phyloP scores from a whole-genome alignment of 2,113 vertebrate species.

The Promerops cafer region DNA sequence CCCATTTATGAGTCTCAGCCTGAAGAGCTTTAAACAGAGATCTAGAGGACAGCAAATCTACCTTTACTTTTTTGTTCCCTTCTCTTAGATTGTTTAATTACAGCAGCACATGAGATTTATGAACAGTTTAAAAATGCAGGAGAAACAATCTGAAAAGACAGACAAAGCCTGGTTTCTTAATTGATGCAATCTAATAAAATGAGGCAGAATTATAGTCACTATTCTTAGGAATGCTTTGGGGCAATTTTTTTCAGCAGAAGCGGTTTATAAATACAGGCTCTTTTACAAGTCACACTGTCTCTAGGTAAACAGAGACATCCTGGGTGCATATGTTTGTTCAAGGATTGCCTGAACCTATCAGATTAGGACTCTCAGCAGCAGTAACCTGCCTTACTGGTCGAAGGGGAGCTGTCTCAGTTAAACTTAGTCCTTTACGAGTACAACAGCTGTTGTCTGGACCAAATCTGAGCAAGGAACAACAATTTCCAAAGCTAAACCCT shows the following conservation, averaged over 20 bases:
- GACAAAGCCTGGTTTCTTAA: slow-evolving; percentile 43
- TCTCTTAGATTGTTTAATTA: slow-evolving; percentile 6
- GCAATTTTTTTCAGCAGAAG: background rate
- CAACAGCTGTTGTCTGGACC: background rate
- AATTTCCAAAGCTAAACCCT: background rate
- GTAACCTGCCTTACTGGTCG: background rate
- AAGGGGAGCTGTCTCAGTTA: background rate
- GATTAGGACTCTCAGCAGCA: background rate
- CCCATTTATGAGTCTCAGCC: background rate
- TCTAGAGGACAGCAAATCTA: background rate
- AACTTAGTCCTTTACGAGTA: background rate
- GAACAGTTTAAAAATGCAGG: background rate
- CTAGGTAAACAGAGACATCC: slow-evolving; percentile 1
- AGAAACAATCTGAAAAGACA: slow-evolving; percentile 25
- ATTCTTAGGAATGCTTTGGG: slow-evolving; percentile 9
- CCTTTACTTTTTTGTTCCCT: background rate
- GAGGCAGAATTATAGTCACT: slow-evolving; percentile 32
- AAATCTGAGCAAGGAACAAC: background rate
- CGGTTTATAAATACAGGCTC: background rate
- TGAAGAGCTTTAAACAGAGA: background rate
- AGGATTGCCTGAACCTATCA: background rate
- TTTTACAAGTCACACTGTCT: background rate
- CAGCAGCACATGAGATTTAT: slow-evolving; percentile 7
- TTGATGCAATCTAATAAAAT: slow-evolving; percentile 42
- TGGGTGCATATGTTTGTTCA: background rate